Conservation (phyloP, 2,888 invertebrate genomes). For the Micoletzkya japonica region DNA sequence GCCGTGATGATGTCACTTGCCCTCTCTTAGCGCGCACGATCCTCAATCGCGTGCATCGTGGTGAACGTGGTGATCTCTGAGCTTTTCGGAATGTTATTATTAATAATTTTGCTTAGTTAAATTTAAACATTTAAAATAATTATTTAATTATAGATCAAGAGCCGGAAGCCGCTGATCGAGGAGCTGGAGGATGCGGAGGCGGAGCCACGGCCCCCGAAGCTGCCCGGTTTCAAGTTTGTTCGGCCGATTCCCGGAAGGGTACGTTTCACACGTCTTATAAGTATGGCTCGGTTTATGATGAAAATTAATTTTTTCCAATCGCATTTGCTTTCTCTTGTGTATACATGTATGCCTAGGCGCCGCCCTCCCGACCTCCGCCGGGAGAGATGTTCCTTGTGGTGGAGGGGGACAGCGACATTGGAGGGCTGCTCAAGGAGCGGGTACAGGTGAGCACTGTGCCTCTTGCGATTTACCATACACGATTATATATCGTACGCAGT, state of each 20-base stretch:
- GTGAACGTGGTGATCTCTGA: conserved; percentile 24
- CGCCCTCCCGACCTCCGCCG: background rate
- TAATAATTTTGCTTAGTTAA: background rate
- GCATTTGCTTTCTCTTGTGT: too few relatives aligned
- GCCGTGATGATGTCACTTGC: conserved; percentile 26
- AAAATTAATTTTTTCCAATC: too few relatives aligned
- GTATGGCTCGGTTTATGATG: too few relatives aligned
- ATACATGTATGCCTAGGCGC: too few relatives aligned
- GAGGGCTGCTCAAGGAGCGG: conserved; percentile 20
- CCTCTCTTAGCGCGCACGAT: conserved; percentile 21
- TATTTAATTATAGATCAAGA: conserved; percentile 10
- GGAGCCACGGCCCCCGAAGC: conserved; percentile 32
- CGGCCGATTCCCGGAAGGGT: conserved; percentile 29
- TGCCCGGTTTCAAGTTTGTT: conserved; percentile 45
- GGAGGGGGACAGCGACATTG: conserved; percentile 27
- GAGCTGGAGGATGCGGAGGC: conserved; percentile 34
- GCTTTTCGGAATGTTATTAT: conserved; percentile 14
- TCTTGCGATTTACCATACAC: background rate
- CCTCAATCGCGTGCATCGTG: conserved; percentile 21
- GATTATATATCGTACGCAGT: too few relatives aligned
- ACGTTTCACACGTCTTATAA: too few relatives aligned
- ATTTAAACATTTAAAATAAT: background rate
- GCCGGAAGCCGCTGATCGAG: conserved; percentile 36
- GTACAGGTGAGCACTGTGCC: conserved; percentile 4
- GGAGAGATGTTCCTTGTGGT: conserved; percentile 32